phyloP scores from a whole-genome alignment of 2,888 invertebrate genomes.

The Oscheius sp. region DNA sequence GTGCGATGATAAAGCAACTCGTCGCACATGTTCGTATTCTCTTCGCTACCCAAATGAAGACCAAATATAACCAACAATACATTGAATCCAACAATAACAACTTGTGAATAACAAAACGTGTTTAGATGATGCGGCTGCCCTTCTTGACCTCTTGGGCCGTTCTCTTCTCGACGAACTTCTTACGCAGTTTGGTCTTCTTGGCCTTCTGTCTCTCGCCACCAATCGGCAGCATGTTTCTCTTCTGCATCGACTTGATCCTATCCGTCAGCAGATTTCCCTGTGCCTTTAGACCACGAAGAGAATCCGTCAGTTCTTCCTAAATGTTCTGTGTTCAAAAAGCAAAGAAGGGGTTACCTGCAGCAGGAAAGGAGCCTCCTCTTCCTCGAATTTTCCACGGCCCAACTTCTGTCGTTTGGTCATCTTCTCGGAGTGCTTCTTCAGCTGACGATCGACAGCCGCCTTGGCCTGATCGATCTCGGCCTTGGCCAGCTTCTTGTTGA shows the following conservation, averaged over 20 bases:
- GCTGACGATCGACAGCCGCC: slow-evolving; percentile 30
- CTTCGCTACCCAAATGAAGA: too few species aligned
- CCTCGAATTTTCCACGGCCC: slow-evolving; percentile 51
- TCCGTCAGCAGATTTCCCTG: slow-evolving; percentile 56
- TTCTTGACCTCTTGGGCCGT: slow-evolving; percentile 44
- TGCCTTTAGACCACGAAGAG: slow-evolving; percentile 47
- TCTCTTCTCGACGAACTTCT: slow-evolving; percentile 47
- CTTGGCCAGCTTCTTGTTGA: slow-evolving; percentile 48
- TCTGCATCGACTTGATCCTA: slow-evolving; percentile 56
- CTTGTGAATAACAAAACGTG: background rate
- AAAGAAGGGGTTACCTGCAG: slow-evolving; percentile 21
- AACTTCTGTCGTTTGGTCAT: slow-evolving; percentile 44
- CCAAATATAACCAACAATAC: too few species aligned
- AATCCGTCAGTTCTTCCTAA: slow-evolving; percentile 50
- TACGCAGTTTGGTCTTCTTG: slow-evolving; percentile 46
- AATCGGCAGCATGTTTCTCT: slow-evolving; percentile 56
- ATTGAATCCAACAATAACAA: slow-evolving; percentile 6
- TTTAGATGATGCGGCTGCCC: slow-evolving; percentile 47
- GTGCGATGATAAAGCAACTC: too few species aligned
- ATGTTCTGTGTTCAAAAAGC: background rate
- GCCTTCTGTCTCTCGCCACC: slow-evolving; percentile 44
- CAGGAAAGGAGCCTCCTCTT: slow-evolving; percentile 53
- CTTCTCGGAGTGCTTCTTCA: slow-evolving; percentile 41
- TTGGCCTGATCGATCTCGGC: slow-evolving; percentile 42
- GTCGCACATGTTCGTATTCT: too few species aligned